Evolutionary conservation across 2,888 invertebrate species (phyloP), one percentile per base, ranked within the genome.

Genomic region (Parapristionchus giblindavisi): DNA sequence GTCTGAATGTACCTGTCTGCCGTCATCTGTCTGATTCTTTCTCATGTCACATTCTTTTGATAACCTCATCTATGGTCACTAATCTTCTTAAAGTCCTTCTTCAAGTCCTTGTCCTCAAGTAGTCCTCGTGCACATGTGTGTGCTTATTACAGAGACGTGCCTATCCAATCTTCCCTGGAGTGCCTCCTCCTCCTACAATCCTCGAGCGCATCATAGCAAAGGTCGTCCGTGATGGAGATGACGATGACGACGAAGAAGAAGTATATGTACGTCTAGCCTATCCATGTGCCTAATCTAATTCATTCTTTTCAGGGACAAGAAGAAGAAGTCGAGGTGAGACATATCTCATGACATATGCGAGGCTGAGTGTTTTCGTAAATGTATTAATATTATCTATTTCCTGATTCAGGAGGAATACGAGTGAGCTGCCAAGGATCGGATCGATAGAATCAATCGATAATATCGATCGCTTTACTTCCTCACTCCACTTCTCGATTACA

Each of bases 91-190:
- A 2, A 24, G 24, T 21, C 29, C 27, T 63, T 36, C 11, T n/a
- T 68, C 27, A 51, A 32, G 68, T 68, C 68, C 14, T n/a, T 1
- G 52, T 68, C 52, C 68, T 21, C 27, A n/a, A n/a, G n/a, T n/a
- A n/a, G n/a, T n/a, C n/a, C n/a, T n/a, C n/a, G n/a, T n/a, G n/a
- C n/a, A n/a, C n/a, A n/a, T n/a, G n/a, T n/a, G n/a, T n/a, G n/a
- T n/a, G n/a, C n/a, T n/a, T n/a, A n/a, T 24, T 68, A 34, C 77
- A 86, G 87, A 83, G 80, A 43, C 73, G 78, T 58, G 87, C 87
- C 36, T 85, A 78, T 76, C 87, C 87, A 21, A 81, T 83, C 79
- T 87, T 87, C 84, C 87, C 87, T 43, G 85, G 86, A 68, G 78
- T 87, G 27, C 81, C 87, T 17, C 87, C 86, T 48, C 87, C 87